Evolutionary conservation across 2,797 vertebrate species (phyloP).

Genomic region (Myotis daubentonii): DNA sequence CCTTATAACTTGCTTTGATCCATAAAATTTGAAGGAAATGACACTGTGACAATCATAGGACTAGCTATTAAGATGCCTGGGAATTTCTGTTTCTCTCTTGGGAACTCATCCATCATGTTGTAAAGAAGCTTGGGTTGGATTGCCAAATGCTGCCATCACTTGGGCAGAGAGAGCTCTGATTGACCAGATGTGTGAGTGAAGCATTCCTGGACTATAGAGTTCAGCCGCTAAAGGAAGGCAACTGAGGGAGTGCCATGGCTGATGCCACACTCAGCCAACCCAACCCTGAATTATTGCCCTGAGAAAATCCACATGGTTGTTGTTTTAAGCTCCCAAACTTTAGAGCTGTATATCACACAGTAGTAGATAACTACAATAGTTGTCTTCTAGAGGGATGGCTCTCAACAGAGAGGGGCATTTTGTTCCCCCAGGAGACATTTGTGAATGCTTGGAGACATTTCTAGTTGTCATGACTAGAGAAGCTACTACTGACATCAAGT

Average conservation of each 20-base stretch:
- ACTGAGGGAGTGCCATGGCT: not conserved
- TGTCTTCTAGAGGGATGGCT: not conserved
- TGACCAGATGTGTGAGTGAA: not conserved
- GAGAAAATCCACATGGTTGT: not conserved
- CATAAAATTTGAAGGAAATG: not conserved
- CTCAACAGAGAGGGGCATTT: not conserved
- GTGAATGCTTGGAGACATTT: not conserved
- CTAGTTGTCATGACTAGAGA: not conserved
- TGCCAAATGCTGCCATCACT: fast-evolving
- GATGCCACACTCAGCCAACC: not conserved
- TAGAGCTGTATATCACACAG: not conserved
- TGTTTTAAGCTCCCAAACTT: not conserved
- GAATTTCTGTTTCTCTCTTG: not conserved
- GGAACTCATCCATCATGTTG: not conserved
- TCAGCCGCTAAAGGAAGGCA: not conserved
- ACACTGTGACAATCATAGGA: not conserved
- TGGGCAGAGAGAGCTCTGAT: not conserved
- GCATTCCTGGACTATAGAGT: not conserved
- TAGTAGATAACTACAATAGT: not conserved
- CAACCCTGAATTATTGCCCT: not conserved
- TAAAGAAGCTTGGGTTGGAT: not conserved
- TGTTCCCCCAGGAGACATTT: not conserved
- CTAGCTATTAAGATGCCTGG: not conserved
- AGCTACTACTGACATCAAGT: not conserved
- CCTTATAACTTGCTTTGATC: not conserved